Conservation (phyloP, 2,113 vertebrate species). For the Physeter macrocephalus region DNA sequence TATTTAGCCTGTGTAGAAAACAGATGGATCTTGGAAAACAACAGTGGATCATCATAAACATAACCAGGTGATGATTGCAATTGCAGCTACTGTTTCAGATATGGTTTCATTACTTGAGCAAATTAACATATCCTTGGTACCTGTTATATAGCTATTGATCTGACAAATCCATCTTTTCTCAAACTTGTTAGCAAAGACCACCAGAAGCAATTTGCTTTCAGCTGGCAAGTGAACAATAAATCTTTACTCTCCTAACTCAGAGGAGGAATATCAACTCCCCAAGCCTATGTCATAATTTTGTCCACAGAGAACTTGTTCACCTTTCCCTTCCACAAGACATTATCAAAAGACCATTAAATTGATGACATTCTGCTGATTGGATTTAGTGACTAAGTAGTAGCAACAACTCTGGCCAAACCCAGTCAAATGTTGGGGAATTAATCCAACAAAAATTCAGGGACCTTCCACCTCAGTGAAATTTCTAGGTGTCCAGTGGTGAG, state of each 20-base stretch:
- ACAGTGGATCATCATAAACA: neutral
- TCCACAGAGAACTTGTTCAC: neutral
- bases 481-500: neutral
- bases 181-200: neutral
- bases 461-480: neutral
- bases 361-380: neutral
- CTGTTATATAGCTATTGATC: neutral
- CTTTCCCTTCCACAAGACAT: neutral
- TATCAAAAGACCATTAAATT: neutral
- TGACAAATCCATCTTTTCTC: neutral
- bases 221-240: neutral
- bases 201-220: neutral
- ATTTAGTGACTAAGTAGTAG: neutral
- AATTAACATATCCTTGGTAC: neutral
- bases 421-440: neutral
- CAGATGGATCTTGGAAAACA: neutral
- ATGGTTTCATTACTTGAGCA: neutral
- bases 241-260: neutral
- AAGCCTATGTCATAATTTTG: neutral
- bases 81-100: neutral
- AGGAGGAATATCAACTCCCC: too few relatives aligned
- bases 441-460: neutral
- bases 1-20: neutral
- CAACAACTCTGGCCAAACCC: neutral
- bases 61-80: neutral